phyloP scores from a whole-genome alignment of 2,113 vertebrate species.

The Oplegnathus fasciatus region DNA sequence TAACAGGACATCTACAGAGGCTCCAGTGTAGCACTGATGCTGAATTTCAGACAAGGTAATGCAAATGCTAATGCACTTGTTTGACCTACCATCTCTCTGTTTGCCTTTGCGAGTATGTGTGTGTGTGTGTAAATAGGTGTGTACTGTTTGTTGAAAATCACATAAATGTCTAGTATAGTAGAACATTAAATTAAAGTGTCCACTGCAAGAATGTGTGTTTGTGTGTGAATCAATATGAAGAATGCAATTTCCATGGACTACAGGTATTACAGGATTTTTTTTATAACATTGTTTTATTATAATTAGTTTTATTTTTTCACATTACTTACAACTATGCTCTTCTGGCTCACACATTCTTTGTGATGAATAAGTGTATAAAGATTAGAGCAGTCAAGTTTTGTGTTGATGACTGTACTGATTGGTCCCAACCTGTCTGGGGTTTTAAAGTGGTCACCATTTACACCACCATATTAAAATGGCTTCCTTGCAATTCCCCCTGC shows the following conservation, averaged over 20 bases:
- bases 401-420: not conserved
- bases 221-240: not conserved
- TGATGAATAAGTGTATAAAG: too few relatives aligned
- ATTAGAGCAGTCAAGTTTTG: too few relatives aligned
- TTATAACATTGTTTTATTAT: not conserved
- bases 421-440: not conserved
- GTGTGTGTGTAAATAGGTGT: not conserved
- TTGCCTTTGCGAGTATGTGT: not conserved
- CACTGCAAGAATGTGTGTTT: not conserved
- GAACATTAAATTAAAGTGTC: not conserved
- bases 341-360: not conserved
- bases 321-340: not conserved
- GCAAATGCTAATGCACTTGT: constrained; percentile 28
- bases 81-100: constrained; percentile 5
- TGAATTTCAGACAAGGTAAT: constrained; percentile 22
- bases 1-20: constrained; percentile 23
- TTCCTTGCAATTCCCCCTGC: not conserved
- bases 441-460: not conserved
- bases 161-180: not conserved
- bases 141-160: too few relatives aligned
- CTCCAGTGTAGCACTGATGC: not conserved
- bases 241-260: not conserved
- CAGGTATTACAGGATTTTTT: not conserved
- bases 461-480: constrained; percentile 23
- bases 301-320: not conserved